A percentile compares a stretch with the other conserved stretches of the same genome.
These are phyloP conservation scores for Zootermopsis nevadensis DNA, from an alignment of 2,888 invertebrate genomes.

Conservation along the genomic window DNA sequence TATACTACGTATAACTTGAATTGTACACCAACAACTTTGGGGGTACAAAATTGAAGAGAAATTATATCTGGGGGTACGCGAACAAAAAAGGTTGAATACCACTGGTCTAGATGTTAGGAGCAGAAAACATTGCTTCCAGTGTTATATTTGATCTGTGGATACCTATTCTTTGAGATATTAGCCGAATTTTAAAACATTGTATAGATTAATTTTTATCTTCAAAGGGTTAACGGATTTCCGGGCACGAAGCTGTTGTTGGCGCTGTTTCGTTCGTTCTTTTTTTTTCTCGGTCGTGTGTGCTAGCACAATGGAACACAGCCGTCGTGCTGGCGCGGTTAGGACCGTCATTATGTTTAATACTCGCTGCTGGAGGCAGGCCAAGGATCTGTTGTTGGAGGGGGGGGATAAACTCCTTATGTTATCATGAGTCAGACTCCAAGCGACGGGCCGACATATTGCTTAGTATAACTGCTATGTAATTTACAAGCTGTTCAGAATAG, in stretches of 20 bases:
- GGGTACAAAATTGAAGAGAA: too few relatives aligned
- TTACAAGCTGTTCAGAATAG: slow-evolving; percentile 28
- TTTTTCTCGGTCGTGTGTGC: not conserved
- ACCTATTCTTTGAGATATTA: too few relatives aligned
- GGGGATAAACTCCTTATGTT: slow-evolving; percentile 30
- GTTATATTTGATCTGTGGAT: too few relatives aligned
- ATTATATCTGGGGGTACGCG: too few relatives aligned
- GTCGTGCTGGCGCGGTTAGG: slow-evolving; percentile 1
- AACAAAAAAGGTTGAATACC: too few relatives aligned
- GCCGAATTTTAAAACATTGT: too few relatives aligned
- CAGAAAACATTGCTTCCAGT: too few relatives aligned
- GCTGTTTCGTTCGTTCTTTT: slow-evolving; percentile 8
- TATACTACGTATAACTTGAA: too few relatives aligned
- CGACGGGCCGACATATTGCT: slow-evolving; percentile 30
- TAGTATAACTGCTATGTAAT: slow-evolving; percentile 32
- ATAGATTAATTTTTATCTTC: too few relatives aligned
- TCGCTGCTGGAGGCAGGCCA: slow-evolving; percentile 23
- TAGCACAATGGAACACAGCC: slow-evolving; percentile 25
- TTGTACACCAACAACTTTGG: too few relatives aligned
- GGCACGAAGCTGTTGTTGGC: not conserved
- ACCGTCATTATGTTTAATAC: slow-evolving; percentile 30
- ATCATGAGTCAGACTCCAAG: not conserved
- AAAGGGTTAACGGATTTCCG: not conserved
- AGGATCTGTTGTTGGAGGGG: not conserved
- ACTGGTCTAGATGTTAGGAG: too few relatives aligned